Base-by-base conservation (phyloP, 2,888 invertebrate species). In the Pseudococcus jackbeardsleyi region DNA sequence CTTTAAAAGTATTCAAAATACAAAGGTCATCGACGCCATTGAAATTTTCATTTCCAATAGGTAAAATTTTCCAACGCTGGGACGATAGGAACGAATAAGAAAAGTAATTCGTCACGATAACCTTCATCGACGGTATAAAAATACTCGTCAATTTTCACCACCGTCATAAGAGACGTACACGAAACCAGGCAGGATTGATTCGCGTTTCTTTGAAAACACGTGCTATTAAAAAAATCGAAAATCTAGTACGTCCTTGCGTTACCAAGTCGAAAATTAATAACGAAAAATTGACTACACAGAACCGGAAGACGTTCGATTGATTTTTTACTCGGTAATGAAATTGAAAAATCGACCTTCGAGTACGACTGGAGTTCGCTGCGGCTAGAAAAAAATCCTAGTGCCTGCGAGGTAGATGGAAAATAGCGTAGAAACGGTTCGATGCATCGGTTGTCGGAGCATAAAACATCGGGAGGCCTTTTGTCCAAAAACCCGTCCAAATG, bases 381-480 rank as follows among this genome's bases (percentile, higher is more conserved):
- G 54, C n/a, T 5, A 17, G 54, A n/a, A 5, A 54, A 54, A 54
- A 54, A 50, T 50, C 50, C 8, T 12, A 12, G 48, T 46, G n/a
- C n/a, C 5, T n/a, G 3, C 5, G 8, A 19, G 59, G 6, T 59
- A 59, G 9, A 26, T 68, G 9, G 12, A 68, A 68, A 68, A 42
- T 42, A 68, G 26, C 68, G 17, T 72, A 26, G 26, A 33, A 33
- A 72, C 17, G 72, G 7, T 82, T 82, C 79, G 79, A 82, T 46
- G 79, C 42, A 72, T 82, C 46, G 79, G 19, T 46, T 33, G 79
- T 72, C 72, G 17, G 72, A 33, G 72, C 72, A 33, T 17, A 72
- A 26, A 82, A 46, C 79, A 46, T 82, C 79, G 79, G 46, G 79
- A 82, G 79, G 79, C 42, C 79, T 82, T 64, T 82, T 82, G 46